Conservation (phyloP, 2,113 vertebrate genomes). For the Proterorhinus semilunaris region DNA sequence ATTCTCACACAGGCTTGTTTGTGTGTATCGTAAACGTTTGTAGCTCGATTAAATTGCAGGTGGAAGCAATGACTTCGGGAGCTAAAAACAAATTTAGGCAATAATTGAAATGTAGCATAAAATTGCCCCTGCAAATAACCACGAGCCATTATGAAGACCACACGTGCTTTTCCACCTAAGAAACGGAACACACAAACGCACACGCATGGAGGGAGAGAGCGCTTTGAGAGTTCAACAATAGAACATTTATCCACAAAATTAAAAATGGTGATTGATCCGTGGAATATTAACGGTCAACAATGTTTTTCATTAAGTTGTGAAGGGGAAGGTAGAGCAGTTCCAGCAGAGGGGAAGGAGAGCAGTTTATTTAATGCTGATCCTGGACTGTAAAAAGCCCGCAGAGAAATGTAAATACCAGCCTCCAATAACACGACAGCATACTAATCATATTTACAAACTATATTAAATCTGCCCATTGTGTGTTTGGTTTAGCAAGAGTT, state of each 20-base stretch:
- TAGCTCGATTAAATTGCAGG: conserved; percentile 85
- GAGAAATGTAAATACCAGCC: conserved; percentile 99
- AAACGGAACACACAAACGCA: conserved; percentile 54
- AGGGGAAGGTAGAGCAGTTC: conserved; percentile 68
- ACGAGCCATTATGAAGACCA: conserved; percentile 88
- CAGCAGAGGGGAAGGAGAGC: conserved; percentile 76
- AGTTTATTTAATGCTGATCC: conserved; percentile 91
- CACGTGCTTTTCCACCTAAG: conserved; percentile 82
- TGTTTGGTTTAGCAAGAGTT: conserved; percentile 90
- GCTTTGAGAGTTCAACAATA: conserved; percentile 77
- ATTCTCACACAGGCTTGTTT: conserved; percentile 28
- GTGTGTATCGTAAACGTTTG: conserved; percentile 69
- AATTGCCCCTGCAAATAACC: conserved; percentile 99
- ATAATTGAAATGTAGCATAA: conserved; percentile 99
- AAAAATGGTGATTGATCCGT: conserved; percentile 90
- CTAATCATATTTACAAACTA: conserved; percentile 99
- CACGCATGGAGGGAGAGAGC: conserved; percentile 67
- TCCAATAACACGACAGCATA: conserved; percentile 98
- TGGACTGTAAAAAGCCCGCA: conserved; percentile 90
- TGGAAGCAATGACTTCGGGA: conserved; percentile 84
- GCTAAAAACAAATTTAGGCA: conserved; percentile 95
- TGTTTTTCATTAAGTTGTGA: conserved; percentile 92
- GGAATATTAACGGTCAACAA: conserved; percentile 89
- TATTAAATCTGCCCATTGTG: conserved; percentile 99
- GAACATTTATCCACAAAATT: conserved; percentile 82